Evolutionary conservation across 1,140 invertebrate species (phyloP), one percentile per base, ranked within the genome.

Genomic region (Penaeus vannamei): DNA sequence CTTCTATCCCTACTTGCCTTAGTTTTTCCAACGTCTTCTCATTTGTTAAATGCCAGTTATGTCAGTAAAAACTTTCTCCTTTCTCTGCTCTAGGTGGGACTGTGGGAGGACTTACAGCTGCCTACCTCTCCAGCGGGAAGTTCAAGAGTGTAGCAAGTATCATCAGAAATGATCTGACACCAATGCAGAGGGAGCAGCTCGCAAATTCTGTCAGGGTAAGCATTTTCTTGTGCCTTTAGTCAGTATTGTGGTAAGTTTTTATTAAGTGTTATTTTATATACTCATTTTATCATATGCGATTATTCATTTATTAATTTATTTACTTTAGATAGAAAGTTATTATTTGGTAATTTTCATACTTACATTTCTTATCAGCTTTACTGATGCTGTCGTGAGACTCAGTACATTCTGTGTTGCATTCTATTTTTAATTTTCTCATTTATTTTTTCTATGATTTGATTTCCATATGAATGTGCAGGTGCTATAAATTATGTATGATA

Each of bases 91-190:
- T 29, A 88, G 86, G 86, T 76, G 86, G 86, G 26, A 69, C 86
- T 17, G 46, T 88, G 64, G 86, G 86, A 61, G 86, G 86, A 17
- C 20, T 83, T 36, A 88, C 86, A 12, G 86, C 86, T 19, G 86
- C 80, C 14, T 88, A n/a, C 29, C 0, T 88, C 36, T 81, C 86
- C 17, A 64, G 77, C 19, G 86, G 80, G 8, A 88, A 88, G 60
- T 88, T 88, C 59, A 88, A 83, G 46, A 88, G 86, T 76, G 86
- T 88, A 60, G 86, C 66, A 17, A 42, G 60, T 7, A 53, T 88
- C 66, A 88, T 88, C 66, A 76, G 19, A 26, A 36, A 88, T 62
- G 86, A 88, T 53, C 69, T 88, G 23, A 88, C 86, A 32, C 8
- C 32, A 19, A 26, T 53, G 61, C 80, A 88, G 29, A 84, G 32